Percentiles rank a stretch among this genome's conserved stretches.
Conservation (phyloP, 2,113 vertebrate genomes). For the Alectura lathami region DNA sequence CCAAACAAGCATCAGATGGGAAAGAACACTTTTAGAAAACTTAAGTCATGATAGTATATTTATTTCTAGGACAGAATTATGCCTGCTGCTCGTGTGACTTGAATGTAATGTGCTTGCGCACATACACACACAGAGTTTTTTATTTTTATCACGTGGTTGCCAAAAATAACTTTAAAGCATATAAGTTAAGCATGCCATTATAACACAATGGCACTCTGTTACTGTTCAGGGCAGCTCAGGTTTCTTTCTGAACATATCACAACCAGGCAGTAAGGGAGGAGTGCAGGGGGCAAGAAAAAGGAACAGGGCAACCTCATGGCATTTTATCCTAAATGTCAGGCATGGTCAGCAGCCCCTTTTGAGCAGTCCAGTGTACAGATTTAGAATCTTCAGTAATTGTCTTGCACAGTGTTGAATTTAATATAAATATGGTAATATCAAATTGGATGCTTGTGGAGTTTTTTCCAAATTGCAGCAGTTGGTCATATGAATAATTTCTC, state of each 20-base stretch:
- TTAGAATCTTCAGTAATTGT: not conserved
- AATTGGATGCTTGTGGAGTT: not conserved
- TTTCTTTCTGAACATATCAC: not conserved
- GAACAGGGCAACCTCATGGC: not conserved
- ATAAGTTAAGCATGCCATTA: not conserved
- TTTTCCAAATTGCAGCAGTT: slow-evolving; percentile 3
- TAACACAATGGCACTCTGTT: not conserved
- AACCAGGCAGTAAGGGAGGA: not conserved
- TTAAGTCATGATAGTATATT: not conserved
- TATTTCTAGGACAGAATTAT: slow-evolving; percentile 11
- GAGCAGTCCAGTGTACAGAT: not conserved
- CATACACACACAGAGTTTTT: not conserved
- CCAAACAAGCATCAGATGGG: not conserved
- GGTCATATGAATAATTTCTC: slow-evolving; percentile 4
- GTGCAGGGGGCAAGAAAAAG: not conserved
- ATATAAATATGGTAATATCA: not conserved
- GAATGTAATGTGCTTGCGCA: not conserved
- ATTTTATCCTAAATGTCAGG: slow-evolving; percentile 14
- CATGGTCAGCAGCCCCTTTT: not conserved
- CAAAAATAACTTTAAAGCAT: slow-evolving; percentile 31
- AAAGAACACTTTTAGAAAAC: not conserved
- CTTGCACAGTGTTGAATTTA: not conserved
- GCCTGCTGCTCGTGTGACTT: not conserved
- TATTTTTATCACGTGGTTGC: slow-evolving; percentile 10
- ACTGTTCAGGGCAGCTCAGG: not conserved